phyloP scores from a whole-genome alignment of 2,113 vertebrate species.

The Grallaria varia region DNA sequence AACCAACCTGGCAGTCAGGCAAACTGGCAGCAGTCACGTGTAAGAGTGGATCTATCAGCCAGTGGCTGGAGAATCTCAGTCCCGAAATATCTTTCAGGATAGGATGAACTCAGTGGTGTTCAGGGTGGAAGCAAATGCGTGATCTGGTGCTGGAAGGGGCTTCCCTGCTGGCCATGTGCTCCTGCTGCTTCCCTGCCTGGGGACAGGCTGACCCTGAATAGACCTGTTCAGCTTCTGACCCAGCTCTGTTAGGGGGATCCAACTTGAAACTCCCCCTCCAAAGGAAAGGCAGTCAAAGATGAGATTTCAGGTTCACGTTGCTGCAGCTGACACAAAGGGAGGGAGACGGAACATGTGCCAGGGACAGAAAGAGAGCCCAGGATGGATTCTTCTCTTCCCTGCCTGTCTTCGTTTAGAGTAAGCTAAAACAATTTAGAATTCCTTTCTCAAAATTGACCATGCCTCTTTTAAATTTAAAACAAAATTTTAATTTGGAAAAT shows the following conservation, averaged over 20 bases:
- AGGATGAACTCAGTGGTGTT: background rate
- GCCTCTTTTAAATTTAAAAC: too few relatives aligned
- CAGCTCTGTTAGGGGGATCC: background rate
- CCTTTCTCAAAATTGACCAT: too few relatives aligned
- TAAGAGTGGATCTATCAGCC: background rate
- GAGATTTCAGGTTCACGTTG: background rate
- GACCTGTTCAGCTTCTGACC: background rate
- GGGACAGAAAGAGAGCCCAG: background rate
- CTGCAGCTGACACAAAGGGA: background rate
- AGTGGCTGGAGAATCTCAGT: background rate
- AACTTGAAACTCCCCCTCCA: background rate
- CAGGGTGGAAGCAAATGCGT: background rate
- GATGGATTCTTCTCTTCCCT: background rate
- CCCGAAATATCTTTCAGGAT: background rate
- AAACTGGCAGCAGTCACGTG: fast-evolving
- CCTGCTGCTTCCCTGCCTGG: background rate
- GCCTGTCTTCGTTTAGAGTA: too few relatives aligned
- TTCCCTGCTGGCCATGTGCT: fast-evolving
- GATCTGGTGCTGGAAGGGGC: background rate
- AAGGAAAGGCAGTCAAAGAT: background rate
- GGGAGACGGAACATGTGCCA: fast-evolving
- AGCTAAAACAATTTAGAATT: too few relatives aligned
- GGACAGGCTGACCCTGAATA: background rate
- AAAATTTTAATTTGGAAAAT: too few relatives aligned
- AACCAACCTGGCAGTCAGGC: too few relatives aligned